Evolutionary conservation across 2,888 invertebrate genomes (phyloP), one percentile per base, ranked within the genome.

Genomic region (Drosophila differens): DNA sequence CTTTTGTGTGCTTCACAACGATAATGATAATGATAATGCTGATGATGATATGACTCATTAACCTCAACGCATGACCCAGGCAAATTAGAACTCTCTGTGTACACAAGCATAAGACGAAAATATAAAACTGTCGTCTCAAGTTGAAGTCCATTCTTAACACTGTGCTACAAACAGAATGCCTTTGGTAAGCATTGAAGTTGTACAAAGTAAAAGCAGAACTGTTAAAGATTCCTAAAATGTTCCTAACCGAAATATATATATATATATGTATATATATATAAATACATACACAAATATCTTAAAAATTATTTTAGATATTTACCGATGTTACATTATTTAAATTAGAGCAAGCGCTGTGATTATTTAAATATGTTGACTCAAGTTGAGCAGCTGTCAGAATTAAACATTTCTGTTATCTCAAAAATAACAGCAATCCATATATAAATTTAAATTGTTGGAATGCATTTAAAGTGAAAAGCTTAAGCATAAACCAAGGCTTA

Each of bases 11-110:
- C 41, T 32, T 37, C 52, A 52, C 22, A 55, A 65, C 55, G 58
- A 68, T 70, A 65, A 75, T 70, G 67, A 70, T 62, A 70, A 79
- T 76, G 73, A 72, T 70, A 60, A 71, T 74, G 68, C 76, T 90
- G 83, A 90, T 90, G 84, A 86, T 85, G 85, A 85, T 90, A 86
- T 90, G 91, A 87, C 90, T 87, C 87, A 87, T 87, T 90, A 87
- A 90, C 86, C 87, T 86, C 91, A 76, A 89, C 82, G 80, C 83
- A 86, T 83, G 91, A 83, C 90, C 89, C 86, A 89, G 82, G 81
- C 86, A 89, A 90, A 85, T 85, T 85, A 85, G 90, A 90, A 81
- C 85, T 75, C 70, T 80, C 70, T 76, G 74, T 74, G 72, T 67
- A 57, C 77, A 58, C 73, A 82, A 72, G 37, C 59, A 62, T 57